A percentile compares a stretch with the other conserved stretches of the same genome.
phyloP scores from a whole-genome alignment of 2,797 vertebrate genomes.

The Enteromius afrohamiltoni region DNA sequence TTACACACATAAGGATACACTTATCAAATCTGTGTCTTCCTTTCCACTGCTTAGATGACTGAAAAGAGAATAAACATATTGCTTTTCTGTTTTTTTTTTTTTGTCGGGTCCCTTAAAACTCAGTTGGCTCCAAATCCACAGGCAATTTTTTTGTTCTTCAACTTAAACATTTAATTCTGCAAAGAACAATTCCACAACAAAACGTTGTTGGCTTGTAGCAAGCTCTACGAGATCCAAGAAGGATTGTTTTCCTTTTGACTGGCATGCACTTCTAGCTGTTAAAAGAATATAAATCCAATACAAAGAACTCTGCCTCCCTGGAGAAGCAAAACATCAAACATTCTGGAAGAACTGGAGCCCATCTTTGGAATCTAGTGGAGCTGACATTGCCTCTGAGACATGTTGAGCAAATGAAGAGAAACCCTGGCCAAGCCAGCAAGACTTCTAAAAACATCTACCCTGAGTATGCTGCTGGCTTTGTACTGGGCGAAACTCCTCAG shows the following conservation, averaged over 20 bases:
- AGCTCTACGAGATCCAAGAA: slow-evolving; percentile 26
- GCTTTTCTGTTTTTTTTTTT: neutral
- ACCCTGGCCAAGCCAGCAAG: slow-evolving; percentile 62
- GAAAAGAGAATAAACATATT: neutral
- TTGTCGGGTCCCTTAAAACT: slow-evolving; percentile 31
- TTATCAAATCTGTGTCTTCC: slow-evolving; percentile 16
- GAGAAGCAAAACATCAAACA: slow-evolving; percentile 34
- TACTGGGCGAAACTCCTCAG: slow-evolving; percentile 18
- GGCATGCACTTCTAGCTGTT: slow-evolving; percentile 32
- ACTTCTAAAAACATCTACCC: slow-evolving; percentile 62
- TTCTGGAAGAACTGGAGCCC: slow-evolving; percentile 30
- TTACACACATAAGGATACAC: slow-evolving; percentile 30
- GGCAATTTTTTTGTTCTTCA: slow-evolving; percentile 55
- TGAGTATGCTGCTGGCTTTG: slow-evolving; percentile 53
- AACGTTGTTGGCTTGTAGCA: slow-evolving; percentile 12
- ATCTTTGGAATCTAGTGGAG: slow-evolving; percentile 60
- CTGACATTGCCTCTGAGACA: slow-evolving; percentile 66
- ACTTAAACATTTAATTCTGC: slow-evolving; percentile 50
- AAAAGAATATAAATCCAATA: slow-evolving; percentile 21
- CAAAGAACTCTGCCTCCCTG: slow-evolving; percentile 36
- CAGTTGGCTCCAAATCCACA: slow-evolving; percentile 52
- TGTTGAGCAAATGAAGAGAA: slow-evolving; percentile 57
- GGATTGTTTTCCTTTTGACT: slow-evolving; percentile 41
- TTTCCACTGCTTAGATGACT: slow-evolving; percentile 40
- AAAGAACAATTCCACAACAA: slow-evolving; percentile 65